Evolutionary conservation across 2,888 invertebrate genomes (phyloP), one percentile per base, ranked within the genome.

Genomic region (Ophioninae sp.): DNA sequence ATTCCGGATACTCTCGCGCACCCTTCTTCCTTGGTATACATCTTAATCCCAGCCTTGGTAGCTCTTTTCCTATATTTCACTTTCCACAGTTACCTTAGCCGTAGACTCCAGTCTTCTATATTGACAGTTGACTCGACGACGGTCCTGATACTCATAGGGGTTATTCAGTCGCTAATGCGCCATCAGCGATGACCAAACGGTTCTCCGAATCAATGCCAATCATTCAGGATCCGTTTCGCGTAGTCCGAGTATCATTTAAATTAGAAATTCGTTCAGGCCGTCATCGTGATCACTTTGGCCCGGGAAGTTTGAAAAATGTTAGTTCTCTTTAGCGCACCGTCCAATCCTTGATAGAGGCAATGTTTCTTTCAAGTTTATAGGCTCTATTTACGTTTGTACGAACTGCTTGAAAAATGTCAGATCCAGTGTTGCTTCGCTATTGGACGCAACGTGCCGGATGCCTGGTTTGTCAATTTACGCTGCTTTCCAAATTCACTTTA

Each of bases 1-100:
- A 2, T 57, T 70, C 37, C 69, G 20, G 37, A 57, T 70, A 57
- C 56, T 70, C 57, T 56, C 57, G 37, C n/a, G 30, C 20, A 37
- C 30, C 56, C 56, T 56, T 57, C 30, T 57, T 56, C 59, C 21
- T 39, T 39, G 17, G 50, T 17, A 39, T 72, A 59, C 59, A 72
- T 59, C 39, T 59, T 44, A 39, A 59, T 59, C 21, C 8, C 20
- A 59, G 3, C 2, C 13, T 2, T 50, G 6, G 13, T 6, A 50
- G 13, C 21, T 13, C 10, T 7, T 17, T 39, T 41, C 10, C 30
- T 10, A 10, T n/a, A 21, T 13, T 6, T 57, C 37, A 17, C 10
- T n/a, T 20, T 41, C 21, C 23, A 21, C 0, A 21, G 21, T n/a
- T 57, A 57, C 57, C n/a, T 57, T 6, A 13, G 6, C n/a, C 13